phyloP scores from a whole-genome alignment of 2,113 vertebrate species.

The Neotragus pygmaeus region DNA sequence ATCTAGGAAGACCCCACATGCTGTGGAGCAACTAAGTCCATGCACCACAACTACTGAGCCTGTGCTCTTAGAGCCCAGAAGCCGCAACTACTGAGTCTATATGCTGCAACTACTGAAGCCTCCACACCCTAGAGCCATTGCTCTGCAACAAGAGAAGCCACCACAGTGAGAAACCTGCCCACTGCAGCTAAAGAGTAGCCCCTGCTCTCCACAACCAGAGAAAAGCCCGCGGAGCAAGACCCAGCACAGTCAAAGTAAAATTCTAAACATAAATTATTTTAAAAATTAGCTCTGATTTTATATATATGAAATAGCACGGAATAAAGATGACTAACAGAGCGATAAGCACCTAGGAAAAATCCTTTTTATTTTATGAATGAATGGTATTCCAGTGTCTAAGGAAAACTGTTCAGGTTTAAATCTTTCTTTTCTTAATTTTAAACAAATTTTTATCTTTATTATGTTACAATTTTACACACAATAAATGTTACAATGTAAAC shows the following conservation, averaged over 20 bases:
- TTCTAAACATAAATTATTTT: not conserved
- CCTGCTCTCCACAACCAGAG: not conserved
- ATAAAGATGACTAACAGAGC: not conserved
- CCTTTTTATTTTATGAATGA: not conserved
- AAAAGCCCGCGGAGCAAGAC: not conserved
- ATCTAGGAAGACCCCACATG: not conserved
- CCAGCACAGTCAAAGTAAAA: not conserved
- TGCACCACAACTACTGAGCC: not conserved
- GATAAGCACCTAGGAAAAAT: not conserved
- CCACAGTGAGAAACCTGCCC: not conserved
- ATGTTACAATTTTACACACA: not conserved
- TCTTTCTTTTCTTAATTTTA: not conserved
- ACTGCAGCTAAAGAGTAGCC: not conserved
- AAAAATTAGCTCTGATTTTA: not conserved
- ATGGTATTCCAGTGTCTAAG: not conserved
- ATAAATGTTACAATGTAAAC: too few relatives aligned
- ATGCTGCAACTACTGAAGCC: not conserved
- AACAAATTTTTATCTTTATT: not conserved
- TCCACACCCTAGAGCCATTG: not conserved
- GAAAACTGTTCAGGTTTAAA: not conserved
- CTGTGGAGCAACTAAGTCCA: not conserved
- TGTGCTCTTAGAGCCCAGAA: not conserved
- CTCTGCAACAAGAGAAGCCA: not conserved
- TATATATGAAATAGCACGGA: not conserved
- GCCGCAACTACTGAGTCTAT: not conserved